phyloP scores from a whole-genome alignment of 2,113 vertebrate species.

The Gopherus evgoodei region DNA sequence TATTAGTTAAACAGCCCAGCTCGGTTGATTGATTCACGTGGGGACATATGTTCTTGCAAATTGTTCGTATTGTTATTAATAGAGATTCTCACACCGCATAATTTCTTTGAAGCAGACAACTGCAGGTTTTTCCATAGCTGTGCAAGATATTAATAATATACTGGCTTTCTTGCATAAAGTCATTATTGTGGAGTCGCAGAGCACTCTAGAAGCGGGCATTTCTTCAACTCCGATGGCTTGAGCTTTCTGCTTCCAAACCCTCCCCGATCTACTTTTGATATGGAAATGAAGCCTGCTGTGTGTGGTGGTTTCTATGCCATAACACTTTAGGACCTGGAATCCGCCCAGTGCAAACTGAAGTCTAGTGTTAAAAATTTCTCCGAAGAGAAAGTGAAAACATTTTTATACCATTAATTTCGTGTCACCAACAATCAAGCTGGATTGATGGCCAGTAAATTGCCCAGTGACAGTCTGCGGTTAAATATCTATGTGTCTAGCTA shows the following conservation, averaged over 20 bases:
- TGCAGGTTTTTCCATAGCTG: conserved; percentile 58
- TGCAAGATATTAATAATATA: conserved; percentile 73
- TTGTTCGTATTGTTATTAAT: conserved; percentile 69
- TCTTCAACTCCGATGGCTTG: not conserved
- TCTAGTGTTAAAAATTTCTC: conserved; percentile 19
- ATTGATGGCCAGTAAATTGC: conserved; percentile 43
- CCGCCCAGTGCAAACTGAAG: not conserved
- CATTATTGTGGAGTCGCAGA: conserved; percentile 29
- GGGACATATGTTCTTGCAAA: conserved; percentile 72
- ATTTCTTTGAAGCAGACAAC: conserved; percentile 58
- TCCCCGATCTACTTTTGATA: conserved; percentile 46
- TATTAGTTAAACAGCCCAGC: conserved; percentile 72
- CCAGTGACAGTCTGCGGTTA: conserved; percentile 39
- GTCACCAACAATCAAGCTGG: conserved; percentile 21
- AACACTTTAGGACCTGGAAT: not conserved
- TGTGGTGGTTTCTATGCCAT: not conserved
- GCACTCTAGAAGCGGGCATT: conserved; percentile 23
- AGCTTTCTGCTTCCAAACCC: conserved; percentile 30
- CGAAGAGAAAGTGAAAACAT: conserved; percentile 19
- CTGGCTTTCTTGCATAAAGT: conserved; percentile 58
- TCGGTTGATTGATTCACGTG: conserved; percentile 61
- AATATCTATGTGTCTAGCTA: not conserved
- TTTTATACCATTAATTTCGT: conserved; percentile 42
- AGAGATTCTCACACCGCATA: conserved; percentile 67
- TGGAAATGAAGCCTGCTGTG: conserved; percentile 48